Percentiles rank a stretch among this genome's conserved stretches.
phyloP scores from a whole-genome alignment of 2,888 invertebrate genomes.

The Smittia aterrima region DNA sequence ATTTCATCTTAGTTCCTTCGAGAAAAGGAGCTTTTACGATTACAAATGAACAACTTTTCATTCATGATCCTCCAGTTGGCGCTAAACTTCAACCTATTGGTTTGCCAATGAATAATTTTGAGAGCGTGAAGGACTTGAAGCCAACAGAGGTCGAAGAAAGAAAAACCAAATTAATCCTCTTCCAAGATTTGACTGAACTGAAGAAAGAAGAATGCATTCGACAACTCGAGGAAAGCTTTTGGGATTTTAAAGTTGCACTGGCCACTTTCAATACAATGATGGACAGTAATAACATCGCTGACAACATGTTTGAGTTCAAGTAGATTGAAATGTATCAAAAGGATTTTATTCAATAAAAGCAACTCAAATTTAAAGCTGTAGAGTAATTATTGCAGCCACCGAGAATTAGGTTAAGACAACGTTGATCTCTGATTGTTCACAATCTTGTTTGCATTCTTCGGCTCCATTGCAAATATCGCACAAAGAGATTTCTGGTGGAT shows the following conservation, averaged over 20 bases:
- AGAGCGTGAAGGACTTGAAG: background rate
- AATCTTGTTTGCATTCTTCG: slow-evolving; percentile 32
- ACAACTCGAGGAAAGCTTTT: background rate
- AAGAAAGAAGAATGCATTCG: slow-evolving; percentile 1
- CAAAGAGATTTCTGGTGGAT: slow-evolving; percentile 65
- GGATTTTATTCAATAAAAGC: no score
- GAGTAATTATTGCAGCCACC: no score
- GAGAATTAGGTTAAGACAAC: no score
- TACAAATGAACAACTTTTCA: background rate
- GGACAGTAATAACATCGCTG: background rate
- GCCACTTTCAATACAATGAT: background rate
- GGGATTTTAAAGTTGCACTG: background rate
- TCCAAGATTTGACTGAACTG: background rate
- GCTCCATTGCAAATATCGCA: slow-evolving; percentile 80
- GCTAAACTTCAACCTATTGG: background rate
- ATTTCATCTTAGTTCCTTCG: background rate
- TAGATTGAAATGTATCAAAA: no score
- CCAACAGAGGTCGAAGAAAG: background rate
- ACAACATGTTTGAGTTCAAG: background rate
- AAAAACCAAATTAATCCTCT: background rate
- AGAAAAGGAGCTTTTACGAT: background rate
- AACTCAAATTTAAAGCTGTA: no score
- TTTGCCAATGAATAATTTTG: background rate
- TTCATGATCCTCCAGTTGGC: background rate
- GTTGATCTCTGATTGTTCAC: slow-evolving; percentile 7